Conservation (phyloP, 2,888 invertebrate genomes). For the Hesperia comma region DNA sequence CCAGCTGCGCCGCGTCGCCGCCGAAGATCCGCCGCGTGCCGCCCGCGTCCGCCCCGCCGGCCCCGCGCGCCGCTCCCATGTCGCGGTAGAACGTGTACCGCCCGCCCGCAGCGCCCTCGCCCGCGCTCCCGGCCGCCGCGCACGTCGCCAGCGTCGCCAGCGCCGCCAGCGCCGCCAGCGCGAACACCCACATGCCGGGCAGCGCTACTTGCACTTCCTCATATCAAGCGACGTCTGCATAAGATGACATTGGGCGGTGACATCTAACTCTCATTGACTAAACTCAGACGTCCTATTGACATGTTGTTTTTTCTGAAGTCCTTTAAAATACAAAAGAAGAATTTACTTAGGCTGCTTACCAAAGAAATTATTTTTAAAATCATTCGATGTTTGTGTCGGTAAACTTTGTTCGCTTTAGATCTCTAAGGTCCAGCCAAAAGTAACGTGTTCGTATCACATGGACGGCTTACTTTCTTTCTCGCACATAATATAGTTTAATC, state of each 20-base stretch:
- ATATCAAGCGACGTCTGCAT: not conserved
- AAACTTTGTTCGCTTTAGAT: no score
- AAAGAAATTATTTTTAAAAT: no score
- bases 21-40: conserved; percentile 66
- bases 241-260: not conserved
- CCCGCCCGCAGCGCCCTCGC: conserved; percentile 20
- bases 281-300: not conserved
- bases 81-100: conserved; percentile 55
- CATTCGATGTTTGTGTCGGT: no score
- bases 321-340: no score
- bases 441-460: no score
- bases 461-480: no score
- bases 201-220: not conserved
- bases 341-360: no score
- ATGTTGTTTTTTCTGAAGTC: not conserved
- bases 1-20: conserved; percentile 51
- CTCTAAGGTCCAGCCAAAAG: no score
- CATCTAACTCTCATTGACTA: not conserved
- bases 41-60: conserved; percentile 27
- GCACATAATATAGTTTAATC: no score
- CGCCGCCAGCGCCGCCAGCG: conserved; percentile 4
- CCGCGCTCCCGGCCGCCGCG: not conserved
- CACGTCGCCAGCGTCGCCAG: not conserved
- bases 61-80: conserved; percentile 39
- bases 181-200: not conserved